These are phyloP conservation scores for Copidosoma aretas DNA, from an alignment of 2,888 invertebrate species.

Conservation along the genomic window DNA sequence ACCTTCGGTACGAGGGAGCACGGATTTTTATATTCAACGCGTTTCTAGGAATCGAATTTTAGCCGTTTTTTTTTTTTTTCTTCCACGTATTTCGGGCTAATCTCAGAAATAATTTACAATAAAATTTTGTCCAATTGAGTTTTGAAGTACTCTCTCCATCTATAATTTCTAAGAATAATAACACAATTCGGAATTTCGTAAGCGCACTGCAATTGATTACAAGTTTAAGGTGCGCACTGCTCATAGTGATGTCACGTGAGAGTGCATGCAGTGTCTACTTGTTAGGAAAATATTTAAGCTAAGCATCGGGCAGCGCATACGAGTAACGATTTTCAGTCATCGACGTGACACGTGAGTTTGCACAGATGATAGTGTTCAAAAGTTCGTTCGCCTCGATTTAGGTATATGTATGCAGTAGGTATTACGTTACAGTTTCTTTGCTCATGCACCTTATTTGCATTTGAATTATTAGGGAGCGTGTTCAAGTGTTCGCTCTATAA, in stretches of 20 bases:
- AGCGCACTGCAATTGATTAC: background rate
- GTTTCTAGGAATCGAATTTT: too few relatives aligned
- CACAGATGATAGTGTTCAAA: slow-evolving; percentile 1
- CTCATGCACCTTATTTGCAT: background rate
- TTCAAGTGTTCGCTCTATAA: background rate
- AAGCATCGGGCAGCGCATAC: background rate
- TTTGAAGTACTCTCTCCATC: too few relatives aligned
- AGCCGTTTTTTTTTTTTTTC: too few relatives aligned
- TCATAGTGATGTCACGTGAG: background rate
- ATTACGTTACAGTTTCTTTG: background rate
- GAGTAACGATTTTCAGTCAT: slow-evolving; percentile 60
- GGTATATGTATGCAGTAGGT: background rate
- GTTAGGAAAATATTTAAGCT: background rate
- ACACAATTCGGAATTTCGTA: background rate
- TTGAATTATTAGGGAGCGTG: background rate
- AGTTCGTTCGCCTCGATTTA: slow-evolving; percentile 42
- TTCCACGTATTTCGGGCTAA: too few relatives aligned
- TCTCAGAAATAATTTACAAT: too few relatives aligned
- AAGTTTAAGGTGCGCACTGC: background rate
- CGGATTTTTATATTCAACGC: too few relatives aligned
- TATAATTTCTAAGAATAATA: background rate
- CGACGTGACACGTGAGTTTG: slow-evolving; percentile 44
- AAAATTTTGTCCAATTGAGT: too few relatives aligned
- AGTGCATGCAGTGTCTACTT: background rate
- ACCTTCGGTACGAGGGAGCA: too few relatives aligned